Percentiles rank a stretch among this genome's conserved stretches.
These are phyloP conservation scores for Charadrius vociferus DNA, from an alignment of 2,113 vertebrate species.

Conservation along the genomic window DNA sequence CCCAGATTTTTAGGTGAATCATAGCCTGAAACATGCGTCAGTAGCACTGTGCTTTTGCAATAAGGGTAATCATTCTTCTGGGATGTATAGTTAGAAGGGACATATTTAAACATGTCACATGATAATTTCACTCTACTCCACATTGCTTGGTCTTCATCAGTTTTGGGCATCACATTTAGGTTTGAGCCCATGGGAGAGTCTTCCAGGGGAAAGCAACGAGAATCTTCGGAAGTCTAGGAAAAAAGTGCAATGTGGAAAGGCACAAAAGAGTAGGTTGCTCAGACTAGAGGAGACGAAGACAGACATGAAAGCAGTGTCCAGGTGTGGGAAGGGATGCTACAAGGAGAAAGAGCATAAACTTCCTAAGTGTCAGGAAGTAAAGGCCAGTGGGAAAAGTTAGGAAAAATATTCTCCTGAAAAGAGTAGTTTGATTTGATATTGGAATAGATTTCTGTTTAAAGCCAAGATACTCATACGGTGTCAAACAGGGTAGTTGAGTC, in stretches of 20 bases:
- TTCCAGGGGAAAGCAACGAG: not conserved
- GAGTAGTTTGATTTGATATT: not conserved
- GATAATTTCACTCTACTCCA: not conserved
- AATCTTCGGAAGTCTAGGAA: not conserved
- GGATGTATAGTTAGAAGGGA: not conserved
- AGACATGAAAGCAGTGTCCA: not conserved
- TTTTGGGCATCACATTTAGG: not conserved
- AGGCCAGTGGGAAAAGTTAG: not conserved
- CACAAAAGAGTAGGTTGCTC: not conserved
- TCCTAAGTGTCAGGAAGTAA: not conserved
- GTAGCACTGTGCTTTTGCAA: not conserved
- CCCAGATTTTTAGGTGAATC: not conserved
- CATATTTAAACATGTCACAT: not conserved
- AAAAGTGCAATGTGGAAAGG: not conserved
- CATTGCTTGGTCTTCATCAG: not conserved
- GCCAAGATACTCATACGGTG: not conserved
- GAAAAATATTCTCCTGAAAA: not conserved
- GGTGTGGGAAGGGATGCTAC: not conserved
- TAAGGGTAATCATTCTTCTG: not conserved
- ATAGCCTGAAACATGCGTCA: not conserved
- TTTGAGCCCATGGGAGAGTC: not conserved
- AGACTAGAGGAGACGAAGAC: not conserved
- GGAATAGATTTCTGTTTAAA: not conserved
- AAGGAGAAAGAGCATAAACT: not conserved
- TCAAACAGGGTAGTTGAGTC: not conserved